Base-by-base conservation (phyloP, 2,797 vertebrate species). In the Danionella dracula region DNA sequence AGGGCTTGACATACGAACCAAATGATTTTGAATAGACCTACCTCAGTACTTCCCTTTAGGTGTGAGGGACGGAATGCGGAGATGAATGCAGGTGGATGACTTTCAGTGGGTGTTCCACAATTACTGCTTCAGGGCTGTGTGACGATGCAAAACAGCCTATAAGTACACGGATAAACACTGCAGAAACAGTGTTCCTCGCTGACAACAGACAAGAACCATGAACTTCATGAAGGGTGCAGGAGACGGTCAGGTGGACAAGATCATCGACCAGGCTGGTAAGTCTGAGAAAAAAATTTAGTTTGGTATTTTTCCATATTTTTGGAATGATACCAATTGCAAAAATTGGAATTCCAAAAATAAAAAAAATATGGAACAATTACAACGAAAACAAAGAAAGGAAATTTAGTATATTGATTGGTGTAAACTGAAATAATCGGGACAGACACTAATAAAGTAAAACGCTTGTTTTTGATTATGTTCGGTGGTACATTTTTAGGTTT, bases 261-360 rank as follows among this genome's bases (percentile, higher is more conserved):
- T 61, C 1, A 73, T 76, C 4, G 73, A 80, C 13, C 48, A 76
- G 4, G 73, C 78, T 19, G 80, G 80, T 81, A 41, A 77, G 80
- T 55, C 17, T 11, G 11, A 37, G 0, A 35, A 10, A 15, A 6
- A 6, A 27, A 27, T 27, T 27, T 6, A 27, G 6, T 27, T 27
- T n/a, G n/a, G n/a, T n/a, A n/a, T n/a, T n/a, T n/a, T n/a, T n/a
- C n/a, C n/a, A n/a, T n/a, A n/a, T n/a, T n/a, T n/a, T n/a, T n/a
- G n/a, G n/a, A n/a, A n/a, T n/a, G n/a, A n/a, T n/a, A n/a, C n/a
- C n/a, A n/a, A n/a, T n/a, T n/a, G n/a, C 23, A 27, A 27, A 6
- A 27, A 27, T 27, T 27, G 23, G 23, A 3, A 3, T 27, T 27
- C 6, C 23, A 27, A 27, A 27, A 3, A 27, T 27, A 27, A 3